Evolutionary conservation across 2,797 vertebrate species (phyloP), one percentile per base, ranked within the genome.

Genomic region (Tenualosa ilisha): DNA sequence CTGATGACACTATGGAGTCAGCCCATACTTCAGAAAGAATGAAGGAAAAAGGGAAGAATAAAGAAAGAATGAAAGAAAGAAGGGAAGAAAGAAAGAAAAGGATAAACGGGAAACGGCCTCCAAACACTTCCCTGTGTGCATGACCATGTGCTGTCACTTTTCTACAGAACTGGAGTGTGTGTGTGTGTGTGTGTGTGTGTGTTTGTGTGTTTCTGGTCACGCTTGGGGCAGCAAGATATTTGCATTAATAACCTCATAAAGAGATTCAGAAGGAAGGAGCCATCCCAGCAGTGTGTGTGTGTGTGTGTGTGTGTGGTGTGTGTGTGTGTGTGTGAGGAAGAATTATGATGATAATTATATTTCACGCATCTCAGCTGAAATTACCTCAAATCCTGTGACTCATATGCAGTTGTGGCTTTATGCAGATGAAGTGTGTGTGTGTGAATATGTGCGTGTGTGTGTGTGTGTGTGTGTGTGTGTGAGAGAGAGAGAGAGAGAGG

Each of bases 381-480:
- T 50, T 68, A 68, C 8, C 26, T 68, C 63, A 68, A 68, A 68
- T 68, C 63, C 11, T 24, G 63, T 68, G 63, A 68, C 26, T 68
- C 63, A 68, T 37, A 68, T 15, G 26, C 24, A 68, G 63, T 31
- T 68, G 63, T 31, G 63, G 11, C 63, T 68, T 37, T 31, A 68
- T 68, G 63, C 12, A 37, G 11, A 68, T 68, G 26, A 4, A 50
- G 8, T n/a, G 54, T 37, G 26, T 82, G 82, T 8, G 6, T 84
- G 87, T 46, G n/a, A n/a, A n/a, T n/a, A n/a, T n/a, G 84, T 49
- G 59, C 37, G 51, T 54, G 68, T 72, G 72, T 82, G 49, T 81
- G 49, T 81, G 61, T 83, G 82, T 81, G 85, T 75, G 22, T 0
- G 26, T 68, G 11, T 31, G 63, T 68, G 26, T 68, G 24, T 37